Conservation (phyloP, 2,113 vertebrate genomes). For the Anthoscopus minutus region DNA sequence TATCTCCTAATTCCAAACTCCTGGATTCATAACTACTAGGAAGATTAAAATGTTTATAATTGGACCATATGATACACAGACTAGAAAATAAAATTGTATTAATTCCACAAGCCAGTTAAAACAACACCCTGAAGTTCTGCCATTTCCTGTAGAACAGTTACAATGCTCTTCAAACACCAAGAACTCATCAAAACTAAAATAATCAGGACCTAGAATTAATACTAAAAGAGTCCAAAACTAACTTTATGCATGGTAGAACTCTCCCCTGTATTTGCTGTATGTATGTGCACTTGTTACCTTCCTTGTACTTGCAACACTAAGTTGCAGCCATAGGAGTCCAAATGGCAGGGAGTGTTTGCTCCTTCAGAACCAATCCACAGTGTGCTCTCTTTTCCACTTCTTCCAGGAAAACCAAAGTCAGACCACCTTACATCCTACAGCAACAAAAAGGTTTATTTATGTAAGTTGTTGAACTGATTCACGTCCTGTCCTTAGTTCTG, state of each 20-base stretch:
- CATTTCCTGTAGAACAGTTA: neutral
- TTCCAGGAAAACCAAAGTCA: slow-evolving; percentile 90
- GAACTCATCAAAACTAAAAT: neutral
- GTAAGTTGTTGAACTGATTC: neutral
- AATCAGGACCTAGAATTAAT: neutral
- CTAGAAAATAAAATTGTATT: neutral
- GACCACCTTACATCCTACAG: slow-evolving; percentile 87
- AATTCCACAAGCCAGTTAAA: neutral
- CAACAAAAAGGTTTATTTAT: neutral
- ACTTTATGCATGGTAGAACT: neutral
- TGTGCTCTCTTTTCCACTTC: slow-evolving; percentile 86
- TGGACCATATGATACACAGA: neutral
- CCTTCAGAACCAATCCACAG: slow-evolving; percentile 89
- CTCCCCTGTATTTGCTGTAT: neutral
- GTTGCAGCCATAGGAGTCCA: slow-evolving; percentile 93
- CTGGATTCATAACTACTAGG: neutral
- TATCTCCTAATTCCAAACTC: neutral
- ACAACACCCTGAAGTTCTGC: neutral
- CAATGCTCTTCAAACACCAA: neutral
- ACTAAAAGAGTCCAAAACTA: neutral
- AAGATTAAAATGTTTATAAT: neutral
- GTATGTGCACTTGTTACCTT: slow-evolving; percentile 73
- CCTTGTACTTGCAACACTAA: slow-evolving; percentile 93
- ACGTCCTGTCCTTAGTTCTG: neutral
- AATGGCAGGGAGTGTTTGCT: slow-evolving; percentile 92